Evolutionary conservation across 2,113 vertebrate species (phyloP), one percentile per base, ranked within the genome.

Genomic region (Rhodinocichla rosea): DNA sequence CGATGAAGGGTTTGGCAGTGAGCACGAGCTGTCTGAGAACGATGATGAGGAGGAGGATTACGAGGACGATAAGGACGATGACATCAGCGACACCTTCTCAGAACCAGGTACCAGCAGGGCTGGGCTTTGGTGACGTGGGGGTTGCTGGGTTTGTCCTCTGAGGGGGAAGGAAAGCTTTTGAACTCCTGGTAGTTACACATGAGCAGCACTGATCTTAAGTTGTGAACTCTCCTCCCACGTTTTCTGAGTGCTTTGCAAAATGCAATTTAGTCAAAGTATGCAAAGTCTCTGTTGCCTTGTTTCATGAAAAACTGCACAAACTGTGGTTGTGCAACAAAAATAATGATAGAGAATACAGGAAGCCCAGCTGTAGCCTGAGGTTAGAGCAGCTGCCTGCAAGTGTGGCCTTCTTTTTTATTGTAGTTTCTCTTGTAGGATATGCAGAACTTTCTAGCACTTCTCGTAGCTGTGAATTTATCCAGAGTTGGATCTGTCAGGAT

Each of bases 81-180:
- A 99, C 95, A 99, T 99, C 97, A 99, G 99, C 2, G 99, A 99
- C 37, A 99, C 99, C 26, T 99, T 99, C 97, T 99, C 99, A 57
- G 99, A 99, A 96, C 99, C 98, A 98, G 99, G 99, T 99, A 98
- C 70, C 83, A 33, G 74, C 87, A 42, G 2, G 59, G 15, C 27
- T 37, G 53, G 60, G 52, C 42, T 84, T 55, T 80, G 53, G 67
- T 85, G 24, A 87, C 0, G 0, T 45, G 52, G 45, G 37, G 42
- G 45, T 78, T 62, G 42, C 55, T 40, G 79, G 55, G 28, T 87
- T 91, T 92, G 35, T 83, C 70, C 90, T 67, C 68, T 23, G 23
- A 71, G 79, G 18, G 65, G 45, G 52, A 79, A 75, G 40, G 63
- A 90, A 55, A 40, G 59, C 35, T 89, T 87, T 57, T 32, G 42